Base-by-base conservation (phyloP, 2,113 vertebrate species). In the Zosterops pallidus region DNA sequence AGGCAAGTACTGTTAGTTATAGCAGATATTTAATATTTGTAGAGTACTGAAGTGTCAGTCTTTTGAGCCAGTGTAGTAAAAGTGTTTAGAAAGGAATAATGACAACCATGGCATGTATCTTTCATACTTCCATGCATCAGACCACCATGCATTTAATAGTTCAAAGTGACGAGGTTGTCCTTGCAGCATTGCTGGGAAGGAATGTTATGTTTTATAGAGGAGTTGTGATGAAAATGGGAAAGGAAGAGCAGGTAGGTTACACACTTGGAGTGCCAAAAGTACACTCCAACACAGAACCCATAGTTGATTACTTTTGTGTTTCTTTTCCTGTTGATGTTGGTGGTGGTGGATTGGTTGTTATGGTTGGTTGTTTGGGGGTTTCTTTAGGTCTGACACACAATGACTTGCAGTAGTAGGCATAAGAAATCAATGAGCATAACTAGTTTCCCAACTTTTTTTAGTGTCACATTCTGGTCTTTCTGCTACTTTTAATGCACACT, bases 211-310 rank as follows among this genome's bases (percentile, higher is more conserved):
- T 77, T 83, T n/a, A 28, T 7, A 12, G 31, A 44, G 5, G 20
- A 68, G 8, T 35, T 56, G 37, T 29, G 26, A n/a, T 24, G 60
- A 52, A 60, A 79, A 42, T 14, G 11, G 63, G 24, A 9, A 41
- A 22, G 15, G 20, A 56, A 42, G 3, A 3, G 0, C 6, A 14
- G 12, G 1, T 17, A 78, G 9, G 11, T 49, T 55, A 29, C 19
- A 10, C 5, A 14, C 41, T 0, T 68, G 6, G 18, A 57, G 10
- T 23, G 29, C 6, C 46, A 37, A 69, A 80, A 69, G 12, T 31
- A 21, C 0, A 0, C 19, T 55, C 31, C 46, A 52, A 17, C 12
- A 13, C 3, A 4, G 49, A 71, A 57, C 9, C 11, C 52, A 9
- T 23, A 31, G 24, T 12, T 55, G 11, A 10, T 39, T 75, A 25